Evolutionary conservation across 2,888 invertebrate genomes (phyloP).

Genomic region (Arrhopalites spinosus): DNA sequence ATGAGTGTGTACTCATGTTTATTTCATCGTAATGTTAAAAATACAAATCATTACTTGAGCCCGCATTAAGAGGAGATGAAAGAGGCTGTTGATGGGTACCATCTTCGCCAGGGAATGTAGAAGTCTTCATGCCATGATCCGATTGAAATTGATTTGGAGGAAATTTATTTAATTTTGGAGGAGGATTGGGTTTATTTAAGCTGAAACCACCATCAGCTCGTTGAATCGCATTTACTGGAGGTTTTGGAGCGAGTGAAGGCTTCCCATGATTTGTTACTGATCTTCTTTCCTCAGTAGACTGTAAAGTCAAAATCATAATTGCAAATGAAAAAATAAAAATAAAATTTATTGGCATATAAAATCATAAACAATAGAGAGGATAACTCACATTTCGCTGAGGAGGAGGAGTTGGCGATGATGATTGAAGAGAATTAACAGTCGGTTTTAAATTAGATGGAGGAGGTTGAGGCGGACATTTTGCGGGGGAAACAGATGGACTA

Average conservation of each 20-base stretch:
- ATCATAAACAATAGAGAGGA: background rate
- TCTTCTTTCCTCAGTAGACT: slow-evolving; percentile 29
- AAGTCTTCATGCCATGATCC: no score
- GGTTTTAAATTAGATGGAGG: slow-evolving; percentile 71
- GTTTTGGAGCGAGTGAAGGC: slow-evolving; percentile 82
- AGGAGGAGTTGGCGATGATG: background rate
- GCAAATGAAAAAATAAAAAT: slow-evolving; percentile 4
- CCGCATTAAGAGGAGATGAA: no score
- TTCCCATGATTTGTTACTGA: slow-evolving; percentile 67
- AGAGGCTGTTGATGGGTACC: no score
- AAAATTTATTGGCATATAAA: background rate
- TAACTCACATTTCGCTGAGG: background rate
- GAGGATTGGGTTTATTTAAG: slow-evolving; percentile 57
- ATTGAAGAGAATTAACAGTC: slow-evolving; percentile 57
- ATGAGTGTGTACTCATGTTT: no score
- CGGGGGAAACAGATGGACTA: slow-evolving; percentile 37
- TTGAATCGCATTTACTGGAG: slow-evolving; percentile 65
- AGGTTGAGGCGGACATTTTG: slow-evolving; percentile 71
- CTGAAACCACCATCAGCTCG: slow-evolving; percentile 1
- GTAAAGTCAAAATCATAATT: background rate
- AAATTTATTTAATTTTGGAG: slow-evolving; percentile 54
- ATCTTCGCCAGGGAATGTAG: no score
- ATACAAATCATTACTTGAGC: no score
- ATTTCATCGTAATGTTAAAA: no score
- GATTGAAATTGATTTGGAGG: no score